Percentiles rank a stretch among this genome's conserved stretches.
phyloP scores from a whole-genome alignment of 2,888 invertebrate genomes.

The Eurois occulta region DNA sequence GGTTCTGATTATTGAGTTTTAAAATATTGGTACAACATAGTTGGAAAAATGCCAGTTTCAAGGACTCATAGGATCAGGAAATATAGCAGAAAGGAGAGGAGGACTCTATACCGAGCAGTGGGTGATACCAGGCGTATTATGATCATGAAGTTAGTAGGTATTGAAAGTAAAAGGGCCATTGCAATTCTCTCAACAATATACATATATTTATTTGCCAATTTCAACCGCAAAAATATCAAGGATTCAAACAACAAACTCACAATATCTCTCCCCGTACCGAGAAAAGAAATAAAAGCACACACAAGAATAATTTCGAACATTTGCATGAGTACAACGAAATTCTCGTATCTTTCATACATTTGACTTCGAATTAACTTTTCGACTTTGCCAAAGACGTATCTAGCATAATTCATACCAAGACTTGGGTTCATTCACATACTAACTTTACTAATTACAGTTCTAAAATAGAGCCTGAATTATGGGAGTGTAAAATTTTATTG shows the following conservation, averaged over 20 bases:
- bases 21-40: not conserved
- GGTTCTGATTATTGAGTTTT: not conserved
- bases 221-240: conserved; percentile 44
- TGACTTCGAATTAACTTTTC: conserved; percentile 41
- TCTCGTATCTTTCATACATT: conserved; percentile 45
- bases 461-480: conserved; percentile 51
- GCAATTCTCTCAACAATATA: not conserved
- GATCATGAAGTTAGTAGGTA: not conserved
- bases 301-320: conserved; percentile 42
- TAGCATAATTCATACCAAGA: conserved; percentile 53
- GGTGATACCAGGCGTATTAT: not conserved
- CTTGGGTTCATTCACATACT: conserved; percentile 48
- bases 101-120: not conserved
- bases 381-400: conserved; percentile 54
- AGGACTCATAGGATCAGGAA: not conserved
- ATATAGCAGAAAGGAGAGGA: not conserved
- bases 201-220: conserved; percentile 5
- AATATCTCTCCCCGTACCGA: conserved; percentile 28
- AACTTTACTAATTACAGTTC: conserved; percentile 61
- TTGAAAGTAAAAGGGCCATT: not conserved
- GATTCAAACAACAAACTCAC: conserved; percentile 38
- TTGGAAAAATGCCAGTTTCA: not conserved
- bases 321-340: conserved; percentile 50
- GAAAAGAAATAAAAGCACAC: conserved; percentile 27
- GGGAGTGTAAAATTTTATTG: conserved; percentile 49